These are phyloP conservation scores for Eupristina koningsbergeri DNA, from an alignment of 1,140 invertebrate species.

Conservation along the genomic window DNA sequence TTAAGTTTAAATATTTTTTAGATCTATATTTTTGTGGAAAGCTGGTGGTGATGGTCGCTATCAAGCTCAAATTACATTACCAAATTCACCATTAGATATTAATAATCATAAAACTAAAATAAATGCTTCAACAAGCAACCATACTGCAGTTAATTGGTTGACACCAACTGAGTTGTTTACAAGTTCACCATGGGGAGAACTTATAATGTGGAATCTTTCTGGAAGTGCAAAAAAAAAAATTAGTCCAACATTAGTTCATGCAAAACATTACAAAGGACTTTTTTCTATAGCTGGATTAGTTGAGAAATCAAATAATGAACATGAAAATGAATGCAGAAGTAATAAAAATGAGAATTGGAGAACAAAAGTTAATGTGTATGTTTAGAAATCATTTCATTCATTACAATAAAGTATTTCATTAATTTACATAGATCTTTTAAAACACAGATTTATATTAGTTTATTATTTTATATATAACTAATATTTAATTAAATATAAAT, in stretches of 20 bases:
- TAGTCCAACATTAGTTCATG: conserved; percentile 68
- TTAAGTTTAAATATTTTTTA: conserved; percentile 55
- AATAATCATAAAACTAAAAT: conserved; percentile 61
- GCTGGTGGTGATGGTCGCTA: conserved; percentile 74
- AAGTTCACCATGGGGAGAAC: conserved; percentile 73
- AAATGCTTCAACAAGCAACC: conserved; percentile 58
- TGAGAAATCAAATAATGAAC: conserved; percentile 29
- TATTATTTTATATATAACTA: too few relatives aligned
- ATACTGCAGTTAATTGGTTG: conserved; percentile 76
- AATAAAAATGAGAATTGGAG: conserved; percentile 61
- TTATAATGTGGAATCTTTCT: conserved; percentile 72
- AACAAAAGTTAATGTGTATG: conserved; percentile 40
- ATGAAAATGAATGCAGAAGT: too few relatives aligned
- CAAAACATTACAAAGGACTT: conserved; percentile 72
- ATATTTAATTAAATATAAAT: too few relatives aligned
- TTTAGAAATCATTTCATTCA: too few relatives aligned
- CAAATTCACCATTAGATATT: conserved; percentile 53
- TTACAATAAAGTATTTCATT: too few relatives aligned
- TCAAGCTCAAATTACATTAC: conserved; percentile 65
- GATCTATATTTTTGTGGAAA: conserved; percentile 75
- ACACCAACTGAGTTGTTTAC: conserved; percentile 70
- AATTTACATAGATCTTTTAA: too few relatives aligned
- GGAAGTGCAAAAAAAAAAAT: conserved; percentile 55
- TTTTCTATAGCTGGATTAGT: conserved; percentile 71
- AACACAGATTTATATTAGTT: too few relatives aligned